Percentiles rank a stretch among this genome's conserved stretches.
Conservation (phyloP, 2,888 invertebrate genomes). For the Temnothorax ravouxi region DNA sequence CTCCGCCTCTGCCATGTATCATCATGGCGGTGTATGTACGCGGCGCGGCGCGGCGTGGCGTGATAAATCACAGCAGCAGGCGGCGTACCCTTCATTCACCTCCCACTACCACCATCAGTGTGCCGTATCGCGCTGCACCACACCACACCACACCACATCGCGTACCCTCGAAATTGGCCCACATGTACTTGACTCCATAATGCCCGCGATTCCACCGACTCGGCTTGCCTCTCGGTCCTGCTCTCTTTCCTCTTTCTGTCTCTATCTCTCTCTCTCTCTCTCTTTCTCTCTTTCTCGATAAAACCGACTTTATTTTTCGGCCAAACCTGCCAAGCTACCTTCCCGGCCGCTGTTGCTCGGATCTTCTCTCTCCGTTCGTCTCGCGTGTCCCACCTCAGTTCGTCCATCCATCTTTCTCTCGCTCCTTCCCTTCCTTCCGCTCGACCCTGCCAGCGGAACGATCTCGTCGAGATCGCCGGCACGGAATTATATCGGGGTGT, state of each 20-base stretch:
- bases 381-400: constrained; percentile 12
- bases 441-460: constrained; percentile 24
- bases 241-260: constrained; percentile 14
- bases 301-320: constrained; percentile 61
- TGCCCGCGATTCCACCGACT: constrained; percentile 70
- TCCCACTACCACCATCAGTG: constrained; percentile 71
- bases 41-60: constrained; percentile 77
- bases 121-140: constrained; percentile 40
- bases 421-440: constrained; percentile 38
- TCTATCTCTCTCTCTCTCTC: neutral
- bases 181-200: constrained; percentile 82
- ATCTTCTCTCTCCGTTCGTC: constrained; percentile 34
- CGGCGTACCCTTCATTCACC: constrained; percentile 84
- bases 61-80: constrained; percentile 85
- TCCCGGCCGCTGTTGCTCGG: constrained; percentile 18
- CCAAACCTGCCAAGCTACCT: constrained; percentile 34
- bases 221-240: neutral
- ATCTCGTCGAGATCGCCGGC: constrained; percentile 50
- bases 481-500: constrained; percentile 56
- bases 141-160: constrained; percentile 57
- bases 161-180: constrained; percentile 78
- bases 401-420: constrained; percentile 21
- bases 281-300: constrained; percentile 57
- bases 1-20: constrained; percentile 81
- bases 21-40: constrained; percentile 83